Conservation (phyloP, 2,888 invertebrate genomes). For the Idaea biselata region DNA sequence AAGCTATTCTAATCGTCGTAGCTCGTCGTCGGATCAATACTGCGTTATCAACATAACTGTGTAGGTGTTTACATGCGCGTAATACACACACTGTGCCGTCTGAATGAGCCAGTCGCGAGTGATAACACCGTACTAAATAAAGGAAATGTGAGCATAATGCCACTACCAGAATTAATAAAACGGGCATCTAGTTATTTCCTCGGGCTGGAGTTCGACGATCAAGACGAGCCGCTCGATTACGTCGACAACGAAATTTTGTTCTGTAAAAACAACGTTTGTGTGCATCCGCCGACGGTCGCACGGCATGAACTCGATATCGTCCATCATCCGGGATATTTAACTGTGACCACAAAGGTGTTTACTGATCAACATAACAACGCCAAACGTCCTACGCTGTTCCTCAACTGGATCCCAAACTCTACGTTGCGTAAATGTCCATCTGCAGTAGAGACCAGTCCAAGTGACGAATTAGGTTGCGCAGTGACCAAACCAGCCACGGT, state of each 20-base stretch:
- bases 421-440: constrained; percentile 92
- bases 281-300: constrained; percentile 93
- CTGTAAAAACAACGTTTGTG: constrained; percentile 98
- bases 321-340: constrained; percentile 95
- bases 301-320: constrained; percentile 90
- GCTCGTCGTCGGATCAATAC: constrained; percentile 68
- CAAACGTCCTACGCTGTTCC: constrained; percentile 89
- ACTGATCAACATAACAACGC: constrained; percentile 88
- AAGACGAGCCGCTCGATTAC: constrained; percentile 82
- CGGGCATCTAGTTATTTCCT: constrained; percentile 90
- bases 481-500: constrained; percentile 51
- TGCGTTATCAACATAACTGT: constrained; percentile 68
- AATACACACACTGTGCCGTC: constrained; percentile 58
- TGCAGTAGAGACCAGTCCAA: constrained; percentile 82
- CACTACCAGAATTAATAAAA: constrained; percentile 87
- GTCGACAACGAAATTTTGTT: constrained; percentile 92
- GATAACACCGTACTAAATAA: constrained; percentile 44
- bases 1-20: constrained; percentile 50
- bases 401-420: constrained; percentile 97
- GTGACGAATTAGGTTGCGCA: constrained; percentile 60
- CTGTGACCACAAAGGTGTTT: constrained; percentile 91
- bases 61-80: constrained; percentile 76
- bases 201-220: constrained; percentile 83
- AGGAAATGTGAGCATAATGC: constrained; percentile 82
- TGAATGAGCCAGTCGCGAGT: constrained; percentile 62